Base-by-base conservation (phyloP, 53 echinoderm and acorn worm species). In the Hippasteria phrygiana region DNA sequence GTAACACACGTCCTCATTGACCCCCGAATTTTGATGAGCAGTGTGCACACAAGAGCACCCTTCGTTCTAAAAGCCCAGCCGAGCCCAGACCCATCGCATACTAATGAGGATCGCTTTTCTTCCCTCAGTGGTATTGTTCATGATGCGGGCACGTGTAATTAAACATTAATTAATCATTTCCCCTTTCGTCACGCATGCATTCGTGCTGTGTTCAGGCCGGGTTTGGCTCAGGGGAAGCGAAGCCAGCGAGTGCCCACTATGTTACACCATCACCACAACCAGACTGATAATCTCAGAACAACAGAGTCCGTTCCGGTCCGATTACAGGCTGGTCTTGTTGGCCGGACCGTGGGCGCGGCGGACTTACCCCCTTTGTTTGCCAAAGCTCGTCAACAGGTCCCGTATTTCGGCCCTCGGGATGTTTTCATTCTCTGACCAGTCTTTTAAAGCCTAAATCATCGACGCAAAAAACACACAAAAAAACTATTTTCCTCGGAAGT, bases 111-210 rank as follows among this genome's bases (percentile, higher is more conserved):
- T 24, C n/a, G n/a, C n/a, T 4, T 59, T 59, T 18, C 59, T 20
- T 26, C 20, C n/a, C n/a, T 7, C 8, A 20, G 54, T 3, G 54
- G 54, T 54, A 16, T 13, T 54, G 20, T 54, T 54, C 54, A 20
- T 20, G 4, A 26, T 24, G 59, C 26, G 20, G 50, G 5, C 34
- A 34, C 47, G 32, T 43, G 48, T 76, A 76, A 76, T 53, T 76
- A 76, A 76, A 73, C 50, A 53, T 76, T 50, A 76, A 50, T 76
- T 76, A 76, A 47, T 53, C 54, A 76, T 76, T 43, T 34, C 20
- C 4, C 14, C 51, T 67, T 35, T 32, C 26, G 4, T 3, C 59
- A 24, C 46, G 11, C 6, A 7, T 26, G 59, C 59, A 7, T 18
- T 53, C 9, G 43, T 28, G 76, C 29, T 34, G 34, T 50, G 76